Evolutionary conservation across 2,888 invertebrate species (phyloP).

Genomic region (Temnothorax rugatulus): DNA sequence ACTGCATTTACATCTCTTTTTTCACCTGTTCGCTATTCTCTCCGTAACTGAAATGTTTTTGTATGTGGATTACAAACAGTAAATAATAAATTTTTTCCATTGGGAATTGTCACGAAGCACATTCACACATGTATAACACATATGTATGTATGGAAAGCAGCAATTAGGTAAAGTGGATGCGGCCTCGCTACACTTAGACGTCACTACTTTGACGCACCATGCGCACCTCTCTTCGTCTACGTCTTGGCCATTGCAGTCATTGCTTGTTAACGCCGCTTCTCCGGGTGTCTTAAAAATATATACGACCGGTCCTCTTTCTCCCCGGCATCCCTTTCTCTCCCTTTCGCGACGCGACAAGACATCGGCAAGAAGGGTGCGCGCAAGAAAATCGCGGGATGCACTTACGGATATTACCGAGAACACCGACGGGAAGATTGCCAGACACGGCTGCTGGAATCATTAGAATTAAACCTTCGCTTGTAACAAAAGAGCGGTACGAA

Average conservation of each 20-base stretch:
- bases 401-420: constrained; percentile 78
- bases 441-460: constrained; percentile 41
- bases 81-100: constrained; percentile 48
- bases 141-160: constrained; percentile 72
- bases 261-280: constrained; percentile 77
- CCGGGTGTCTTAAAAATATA: constrained; percentile 69
- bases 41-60: neutral
- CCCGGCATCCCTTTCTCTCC: neutral
- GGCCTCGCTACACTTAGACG: constrained; percentile 67
- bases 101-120: constrained; percentile 33
- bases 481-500: constrained; percentile 1
- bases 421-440: constrained; percentile 51
- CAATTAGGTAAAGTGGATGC: constrained; percentile 81
- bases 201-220: constrained; percentile 45
- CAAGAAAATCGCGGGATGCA: constrained; percentile 78
- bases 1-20: neutral
- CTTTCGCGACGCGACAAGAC: constrained; percentile 51
- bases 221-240: constrained; percentile 56
- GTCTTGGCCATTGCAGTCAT: constrained; percentile 69
- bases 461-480: constrained; percentile 65
- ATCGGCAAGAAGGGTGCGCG: constrained; percentile 67
- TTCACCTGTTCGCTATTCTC: neutral
- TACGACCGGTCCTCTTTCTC: constrained; percentile 33
- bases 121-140: constrained; percentile 15
- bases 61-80: neutral